Conservation (phyloP, 2,113 vertebrate species). For the Eulemur macaco region DNA sequence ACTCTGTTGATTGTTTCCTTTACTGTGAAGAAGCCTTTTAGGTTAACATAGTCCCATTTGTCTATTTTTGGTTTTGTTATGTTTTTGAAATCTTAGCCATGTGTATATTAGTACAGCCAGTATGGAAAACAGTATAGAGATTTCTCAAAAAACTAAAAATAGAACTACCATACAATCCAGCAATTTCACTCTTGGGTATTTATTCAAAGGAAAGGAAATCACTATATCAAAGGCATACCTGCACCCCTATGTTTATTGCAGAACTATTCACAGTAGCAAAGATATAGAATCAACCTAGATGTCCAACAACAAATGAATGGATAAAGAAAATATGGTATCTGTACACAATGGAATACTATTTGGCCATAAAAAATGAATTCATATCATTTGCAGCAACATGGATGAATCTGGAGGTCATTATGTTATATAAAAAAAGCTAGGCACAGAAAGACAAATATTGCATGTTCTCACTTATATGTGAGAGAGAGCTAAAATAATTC, state of each 20-base stretch:
- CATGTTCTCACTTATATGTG: background rate
- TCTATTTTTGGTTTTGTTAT: background rate
- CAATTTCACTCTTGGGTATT: background rate
- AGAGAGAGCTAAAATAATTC: background rate
- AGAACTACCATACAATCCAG: background rate
- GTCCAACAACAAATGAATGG: background rate
- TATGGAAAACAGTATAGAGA: background rate
- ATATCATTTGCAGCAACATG: background rate
- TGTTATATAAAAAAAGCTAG: background rate
- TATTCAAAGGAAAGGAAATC: background rate
- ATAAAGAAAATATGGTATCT: background rate
- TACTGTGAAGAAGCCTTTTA: background rate
- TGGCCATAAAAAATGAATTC: background rate
- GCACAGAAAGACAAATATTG: background rate
- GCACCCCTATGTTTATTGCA: background rate
- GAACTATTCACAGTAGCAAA: background rate
- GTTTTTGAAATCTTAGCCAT: background rate
- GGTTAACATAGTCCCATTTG: background rate
- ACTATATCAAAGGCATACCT: background rate
- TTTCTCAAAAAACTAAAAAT: background rate
- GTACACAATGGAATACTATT: background rate
- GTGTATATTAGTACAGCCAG: background rate
- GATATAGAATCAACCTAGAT: background rate
- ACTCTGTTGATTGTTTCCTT: background rate
- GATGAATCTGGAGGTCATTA: background rate